Conservation (phyloP, 1,140 invertebrate genomes). For the Cherax destructor region DNA sequence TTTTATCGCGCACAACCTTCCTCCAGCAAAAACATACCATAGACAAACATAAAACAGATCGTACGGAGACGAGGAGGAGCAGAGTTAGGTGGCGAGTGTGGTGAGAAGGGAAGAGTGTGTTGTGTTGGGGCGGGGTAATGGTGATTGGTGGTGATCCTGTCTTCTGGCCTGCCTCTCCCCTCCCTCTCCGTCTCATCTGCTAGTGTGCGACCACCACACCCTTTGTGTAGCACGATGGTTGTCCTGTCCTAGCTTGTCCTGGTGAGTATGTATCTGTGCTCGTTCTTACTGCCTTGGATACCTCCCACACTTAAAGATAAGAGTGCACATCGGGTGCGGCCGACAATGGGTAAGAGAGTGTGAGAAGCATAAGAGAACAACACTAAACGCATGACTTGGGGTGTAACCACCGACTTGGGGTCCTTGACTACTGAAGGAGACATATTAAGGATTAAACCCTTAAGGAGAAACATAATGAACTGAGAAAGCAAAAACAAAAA, state of each 20-base stretch:
- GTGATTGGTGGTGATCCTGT: not conserved
- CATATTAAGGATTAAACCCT: slow-evolving; percentile 6
- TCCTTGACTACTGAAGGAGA: not conserved
- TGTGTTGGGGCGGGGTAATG: not conserved
- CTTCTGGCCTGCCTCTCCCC: not conserved
- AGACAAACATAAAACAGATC: not conserved
- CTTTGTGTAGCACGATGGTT: not conserved
- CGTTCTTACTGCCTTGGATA: not conserved
- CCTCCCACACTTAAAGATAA: not conserved
- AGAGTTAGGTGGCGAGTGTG: not conserved
- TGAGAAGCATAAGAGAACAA: not conserved
- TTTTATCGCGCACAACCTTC: not conserved
- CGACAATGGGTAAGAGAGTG: not conserved
- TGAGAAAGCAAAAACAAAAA: not conserved
- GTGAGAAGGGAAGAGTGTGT: too few species aligned
- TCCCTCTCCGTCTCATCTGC: too few species aligned
- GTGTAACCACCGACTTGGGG: not conserved
- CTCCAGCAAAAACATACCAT: not conserved
- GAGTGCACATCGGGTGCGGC: not conserved
- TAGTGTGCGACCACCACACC: not conserved
- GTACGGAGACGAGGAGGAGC: not conserved
- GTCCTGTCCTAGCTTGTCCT: not conserved
- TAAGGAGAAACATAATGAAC: too few species aligned
- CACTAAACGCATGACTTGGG: not conserved
- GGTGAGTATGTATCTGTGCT: not conserved